Percentiles rank a stretch among this genome's conserved stretches.
These are phyloP conservation scores for Chelidonichthys spinosus DNA, from an alignment of 2,797 vertebrate genomes.

Conservation along the genomic window DNA sequence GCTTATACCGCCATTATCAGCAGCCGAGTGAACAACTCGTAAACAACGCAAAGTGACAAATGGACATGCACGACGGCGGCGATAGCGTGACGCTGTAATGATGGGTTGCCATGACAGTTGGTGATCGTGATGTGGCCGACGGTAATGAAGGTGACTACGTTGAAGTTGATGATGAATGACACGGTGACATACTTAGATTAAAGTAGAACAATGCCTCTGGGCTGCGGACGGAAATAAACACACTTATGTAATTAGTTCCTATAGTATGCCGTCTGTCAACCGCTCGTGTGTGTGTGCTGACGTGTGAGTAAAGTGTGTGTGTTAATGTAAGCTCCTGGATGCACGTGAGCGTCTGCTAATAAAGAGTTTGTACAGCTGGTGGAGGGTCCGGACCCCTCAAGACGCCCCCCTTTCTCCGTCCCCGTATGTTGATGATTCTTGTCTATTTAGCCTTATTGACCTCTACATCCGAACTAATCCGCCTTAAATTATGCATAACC, in stretches of 20 bases:
- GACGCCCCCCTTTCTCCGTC: constrained; percentile 38
- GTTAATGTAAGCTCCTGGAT: constrained; percentile 17
- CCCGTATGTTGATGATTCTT: constrained; percentile 69
- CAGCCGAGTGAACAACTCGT: constrained; percentile 52
- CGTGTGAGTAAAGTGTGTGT: constrained; percentile 45
- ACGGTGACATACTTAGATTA: constrained; percentile 66
- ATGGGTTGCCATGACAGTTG: constrained; percentile 50
- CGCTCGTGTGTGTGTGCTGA: constrained; percentile 29
- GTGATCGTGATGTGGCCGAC: constrained; percentile 37
- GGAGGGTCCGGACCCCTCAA: constrained; percentile 42
- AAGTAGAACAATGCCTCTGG: constrained; percentile 64
- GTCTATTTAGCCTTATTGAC: constrained; percentile 79
- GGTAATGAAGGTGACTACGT: constrained; percentile 66
- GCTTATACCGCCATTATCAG: constrained; percentile 48
- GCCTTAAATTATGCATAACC: constrained; percentile 83
- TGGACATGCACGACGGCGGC: constrained; percentile 19
- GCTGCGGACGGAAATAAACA: constrained; percentile 69
- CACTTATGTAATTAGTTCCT: constrained; percentile 61
- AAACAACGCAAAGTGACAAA: constrained; percentile 54
- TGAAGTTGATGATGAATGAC: constrained; percentile 74
- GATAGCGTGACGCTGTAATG: constrained; percentile 20
- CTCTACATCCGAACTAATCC: constrained; percentile 82
- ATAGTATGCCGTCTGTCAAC: constrained; percentile 42
- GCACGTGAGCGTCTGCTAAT: constrained; percentile 32
- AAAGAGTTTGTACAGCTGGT: constrained; percentile 45